phyloP scores from a whole-genome alignment of 2,113 vertebrate genomes.

The Talpa occidentalis region DNA sequence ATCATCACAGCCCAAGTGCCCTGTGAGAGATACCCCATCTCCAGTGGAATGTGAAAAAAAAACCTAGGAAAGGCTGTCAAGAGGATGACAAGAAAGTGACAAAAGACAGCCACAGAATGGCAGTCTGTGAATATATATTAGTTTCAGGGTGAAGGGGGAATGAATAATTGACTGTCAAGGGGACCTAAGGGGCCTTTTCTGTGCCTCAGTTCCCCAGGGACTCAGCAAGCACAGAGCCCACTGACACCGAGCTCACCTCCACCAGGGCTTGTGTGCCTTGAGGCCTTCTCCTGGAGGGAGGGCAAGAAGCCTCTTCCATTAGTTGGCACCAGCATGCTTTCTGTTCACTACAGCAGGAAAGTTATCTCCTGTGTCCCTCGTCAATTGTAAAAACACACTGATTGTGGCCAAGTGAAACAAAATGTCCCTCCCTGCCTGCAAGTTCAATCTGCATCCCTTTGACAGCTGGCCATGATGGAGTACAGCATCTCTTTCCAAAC shows the following conservation, averaged over 20 bases:
- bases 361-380: background rate
- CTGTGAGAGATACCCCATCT: background rate
- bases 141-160: background rate
- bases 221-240: background rate
- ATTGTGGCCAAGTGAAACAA: background rate
- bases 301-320: background rate
- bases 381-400: background rate
- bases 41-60: background rate
- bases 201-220: too few relatives aligned
- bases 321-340: background rate
- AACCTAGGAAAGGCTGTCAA: background rate
- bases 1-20: background rate
- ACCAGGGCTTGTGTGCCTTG: fast-evolving
- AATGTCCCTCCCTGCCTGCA: background rate
- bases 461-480: background rate
- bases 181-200: background rate
- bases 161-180: background rate
- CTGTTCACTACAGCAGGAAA: background rate
- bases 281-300: background rate
- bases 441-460: background rate
- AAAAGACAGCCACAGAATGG: background rate
- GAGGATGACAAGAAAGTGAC: background rate
- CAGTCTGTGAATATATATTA: background rate
- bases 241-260: fast-evolving
- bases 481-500: background rate